Percentiles rank a stretch among this genome's conserved stretches.
phyloP scores from a whole-genome alignment of 2,113 vertebrate genomes.

The Caranx ignobilis region DNA sequence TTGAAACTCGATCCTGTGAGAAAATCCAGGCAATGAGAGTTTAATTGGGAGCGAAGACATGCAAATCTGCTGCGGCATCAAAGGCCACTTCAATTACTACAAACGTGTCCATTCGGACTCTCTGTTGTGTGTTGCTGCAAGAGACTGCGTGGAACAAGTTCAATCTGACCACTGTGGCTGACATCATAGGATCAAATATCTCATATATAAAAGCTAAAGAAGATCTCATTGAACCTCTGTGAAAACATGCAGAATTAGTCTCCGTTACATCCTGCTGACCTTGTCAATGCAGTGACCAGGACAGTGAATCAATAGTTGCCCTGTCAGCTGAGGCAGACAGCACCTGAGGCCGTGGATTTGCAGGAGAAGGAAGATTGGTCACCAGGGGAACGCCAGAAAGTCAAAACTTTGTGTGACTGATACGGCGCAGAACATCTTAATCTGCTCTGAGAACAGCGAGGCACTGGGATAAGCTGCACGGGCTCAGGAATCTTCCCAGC shows the following conservation, averaged over 20 bases:
- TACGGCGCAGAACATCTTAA: constrained; percentile 34
- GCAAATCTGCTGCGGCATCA: constrained; percentile 38
- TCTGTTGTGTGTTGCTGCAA: background rate
- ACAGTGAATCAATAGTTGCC: constrained; percentile 37
- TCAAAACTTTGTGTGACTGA: constrained; percentile 25
- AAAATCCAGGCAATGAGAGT: constrained; percentile 20
- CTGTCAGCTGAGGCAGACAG: constrained; percentile 22
- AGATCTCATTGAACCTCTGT: background rate
- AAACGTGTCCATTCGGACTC: constrained; percentile 2
- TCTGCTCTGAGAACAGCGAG: constrained; percentile 31
- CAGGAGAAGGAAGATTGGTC: constrained; percentile 29
- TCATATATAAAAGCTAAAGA: background rate
- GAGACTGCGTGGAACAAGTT: constrained; percentile 6
- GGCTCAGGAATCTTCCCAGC: constrained; percentile 49
- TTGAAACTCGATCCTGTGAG: constrained; percentile 47
- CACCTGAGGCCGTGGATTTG: constrained; percentile 31
- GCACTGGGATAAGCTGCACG: constrained; percentile 35
- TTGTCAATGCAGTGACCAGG: constrained; percentile 8
- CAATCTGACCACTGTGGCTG: background rate
- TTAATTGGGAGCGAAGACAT: constrained; percentile 58
- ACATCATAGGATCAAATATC: background rate
- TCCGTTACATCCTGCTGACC: constrained; percentile 3
- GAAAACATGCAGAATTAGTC: constrained; percentile 1
- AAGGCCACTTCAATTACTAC: constrained; percentile 12
- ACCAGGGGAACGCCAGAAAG: constrained; percentile 6